Evolutionary conservation across 2,113 vertebrate genomes (phyloP).

Genomic region (Hippotragus niger): DNA sequence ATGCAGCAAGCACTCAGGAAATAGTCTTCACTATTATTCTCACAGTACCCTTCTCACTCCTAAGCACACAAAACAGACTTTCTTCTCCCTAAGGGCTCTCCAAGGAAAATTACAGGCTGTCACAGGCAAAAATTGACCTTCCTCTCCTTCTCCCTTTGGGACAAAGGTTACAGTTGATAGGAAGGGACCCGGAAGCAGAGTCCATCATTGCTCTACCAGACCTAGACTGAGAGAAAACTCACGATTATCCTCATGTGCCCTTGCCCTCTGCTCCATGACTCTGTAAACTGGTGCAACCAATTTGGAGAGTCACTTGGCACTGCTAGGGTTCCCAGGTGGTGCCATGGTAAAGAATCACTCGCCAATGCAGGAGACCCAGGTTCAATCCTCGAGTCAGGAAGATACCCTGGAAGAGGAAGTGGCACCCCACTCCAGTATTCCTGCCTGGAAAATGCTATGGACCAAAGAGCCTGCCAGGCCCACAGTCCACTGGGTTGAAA

Average conservation of each 20-base stretch:
- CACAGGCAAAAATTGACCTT: background rate
- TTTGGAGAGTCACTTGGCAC: background rate
- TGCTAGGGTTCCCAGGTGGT: background rate
- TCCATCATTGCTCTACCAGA: background rate
- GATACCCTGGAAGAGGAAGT: background rate
- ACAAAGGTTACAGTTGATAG: background rate
- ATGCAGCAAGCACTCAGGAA: background rate
- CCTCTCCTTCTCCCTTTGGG: background rate
- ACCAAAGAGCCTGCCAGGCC: background rate
- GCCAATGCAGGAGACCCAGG: background rate
- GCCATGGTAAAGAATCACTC: background rate
- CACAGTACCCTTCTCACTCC: background rate
- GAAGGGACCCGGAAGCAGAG: background rate
- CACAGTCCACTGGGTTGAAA: background rate
- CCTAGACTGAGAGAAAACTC: background rate
- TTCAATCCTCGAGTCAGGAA: background rate
- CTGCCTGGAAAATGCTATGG: background rate
- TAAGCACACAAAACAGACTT: background rate
- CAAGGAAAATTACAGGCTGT: conserved; percentile 12
- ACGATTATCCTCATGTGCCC: no score
- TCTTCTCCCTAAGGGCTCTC: background rate
- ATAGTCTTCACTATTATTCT: background rate
- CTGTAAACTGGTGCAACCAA: background rate
- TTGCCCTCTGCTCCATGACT: background rate
- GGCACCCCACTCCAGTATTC: background rate